Evolutionary conservation across 1,140 invertebrate genomes (phyloP), one percentile per base, ranked within the genome.

Genomic region (Lordiphosa stackelbergi): DNA sequence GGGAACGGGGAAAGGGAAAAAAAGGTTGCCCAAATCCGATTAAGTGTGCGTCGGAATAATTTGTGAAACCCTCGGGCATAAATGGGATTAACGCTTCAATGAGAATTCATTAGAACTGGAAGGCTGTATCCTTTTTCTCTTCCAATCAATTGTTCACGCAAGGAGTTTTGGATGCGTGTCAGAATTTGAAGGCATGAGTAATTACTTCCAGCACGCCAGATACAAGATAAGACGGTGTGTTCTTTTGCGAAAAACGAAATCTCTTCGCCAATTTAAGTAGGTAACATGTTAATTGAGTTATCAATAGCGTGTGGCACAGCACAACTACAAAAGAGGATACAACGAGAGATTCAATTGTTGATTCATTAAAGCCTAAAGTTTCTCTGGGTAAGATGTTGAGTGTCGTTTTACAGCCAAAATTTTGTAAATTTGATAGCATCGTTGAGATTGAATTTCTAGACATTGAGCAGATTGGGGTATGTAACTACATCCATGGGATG

Each of bases 21-120:
- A 53, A 48, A 42, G 51, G 55, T 42, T 53, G 48, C 40, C 41
- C 43, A 37, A 81, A 81, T 83, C 77, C 53, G 75, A 75, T 81
- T 75, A 81, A 55, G 42, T 63, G 74, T 53, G 57, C 70, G 66
- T 78, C n/a, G 69, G 69, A 78, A 78, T 52, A 69, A 65, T 53
- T 69, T 60, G 57, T 71, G 71, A 68, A n/a, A n/a, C 71, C 71
- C 70, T 61, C 12, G 54, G 66, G 55, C 69, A 62, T 52, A 60
- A 83, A 83, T 59, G 40, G 77, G 77, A 81, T 81, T 81, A 81
- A 81, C 77, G 77, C 77, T 81, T 81, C 72, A 77, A 56, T 83
- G 77, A 47, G 56, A 81, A 77, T 83, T 83, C 58, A 69, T 77
- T 81, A 60, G 54, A 63, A 78, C 64, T 68, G 48, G 40, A 52